A percentile compares a stretch with the other conserved stretches of the same genome.
Evolutionary conservation across 2,888 invertebrate species (phyloP).

Genomic region (Oxystoma pomonae): DNA sequence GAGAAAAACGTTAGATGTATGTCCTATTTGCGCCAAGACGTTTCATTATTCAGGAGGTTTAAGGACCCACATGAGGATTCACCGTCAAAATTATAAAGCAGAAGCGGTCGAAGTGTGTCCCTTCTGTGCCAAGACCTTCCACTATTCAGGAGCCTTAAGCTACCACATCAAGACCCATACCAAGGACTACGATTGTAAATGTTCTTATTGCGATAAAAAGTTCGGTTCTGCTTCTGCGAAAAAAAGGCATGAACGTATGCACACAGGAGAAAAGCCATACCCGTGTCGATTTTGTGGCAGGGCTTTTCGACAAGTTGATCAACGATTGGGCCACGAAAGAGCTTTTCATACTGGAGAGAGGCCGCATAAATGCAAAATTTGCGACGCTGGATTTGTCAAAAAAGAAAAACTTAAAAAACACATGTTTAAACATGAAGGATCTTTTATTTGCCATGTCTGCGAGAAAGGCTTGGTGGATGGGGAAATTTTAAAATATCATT

Average conservation of each 20-base stretch:
- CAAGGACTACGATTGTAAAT: background rate
- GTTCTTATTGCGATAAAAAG: background rate
- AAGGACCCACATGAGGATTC: background rate
- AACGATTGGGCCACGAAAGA: background rate
- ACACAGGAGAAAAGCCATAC: background rate
- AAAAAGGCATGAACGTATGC: background rate
- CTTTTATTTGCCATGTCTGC: background rate
- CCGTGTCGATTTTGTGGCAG: background rate
- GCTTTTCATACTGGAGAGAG: background rate
- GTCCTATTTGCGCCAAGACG: background rate
- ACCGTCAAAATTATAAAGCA: background rate
- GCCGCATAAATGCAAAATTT: background rate
- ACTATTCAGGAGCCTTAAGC: background rate
- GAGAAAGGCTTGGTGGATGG: background rate
- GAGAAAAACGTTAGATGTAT: background rate
- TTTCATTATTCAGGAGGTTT: background rate
- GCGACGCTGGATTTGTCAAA: background rate
- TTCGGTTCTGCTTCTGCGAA: background rate
- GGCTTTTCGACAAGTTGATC: background rate
- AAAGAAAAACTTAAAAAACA: background rate
- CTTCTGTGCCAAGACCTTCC: background rate
- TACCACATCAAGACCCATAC: background rate
- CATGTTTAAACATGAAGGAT: background rate
- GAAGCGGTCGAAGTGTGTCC: background rate
- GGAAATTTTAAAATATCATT: background rate